Conservation (phyloP, 2,888 invertebrate species). For the Amphipyra tragopoginis region DNA sequence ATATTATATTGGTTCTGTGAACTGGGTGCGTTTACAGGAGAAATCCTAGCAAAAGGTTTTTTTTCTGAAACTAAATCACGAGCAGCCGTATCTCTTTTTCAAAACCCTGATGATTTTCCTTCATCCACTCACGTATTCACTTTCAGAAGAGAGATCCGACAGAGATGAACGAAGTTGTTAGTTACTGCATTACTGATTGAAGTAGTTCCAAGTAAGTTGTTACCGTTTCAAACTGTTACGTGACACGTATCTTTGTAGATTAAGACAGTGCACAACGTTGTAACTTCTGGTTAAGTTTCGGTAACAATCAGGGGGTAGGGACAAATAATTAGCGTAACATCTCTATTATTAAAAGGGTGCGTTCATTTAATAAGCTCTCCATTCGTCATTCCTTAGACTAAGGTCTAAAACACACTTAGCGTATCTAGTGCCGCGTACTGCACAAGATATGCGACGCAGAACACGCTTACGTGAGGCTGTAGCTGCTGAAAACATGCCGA, state of each 20-base stretch:
- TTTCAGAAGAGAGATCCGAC: background rate
- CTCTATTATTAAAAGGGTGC: background rate
- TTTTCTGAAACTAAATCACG: too few relatives aligned
- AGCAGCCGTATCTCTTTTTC: too few relatives aligned
- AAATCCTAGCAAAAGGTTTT: too few relatives aligned
- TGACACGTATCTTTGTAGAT: slow-evolving; percentile 40
- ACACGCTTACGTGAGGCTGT: too few relatives aligned
- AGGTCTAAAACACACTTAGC: too few relatives aligned
- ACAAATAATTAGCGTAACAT: background rate
- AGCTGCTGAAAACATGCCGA: too few relatives aligned
- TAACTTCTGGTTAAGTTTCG: slow-evolving; percentile 20
- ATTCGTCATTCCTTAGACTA: too few relatives aligned
- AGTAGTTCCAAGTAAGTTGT: slow-evolving; percentile 13
- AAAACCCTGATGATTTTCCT: background rate
- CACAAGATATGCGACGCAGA: too few relatives aligned
- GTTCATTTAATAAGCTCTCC: too few relatives aligned
- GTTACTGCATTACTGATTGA: slow-evolving; percentile 45
- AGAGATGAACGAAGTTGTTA: slow-evolving; percentile 18
- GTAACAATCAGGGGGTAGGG: slow-evolving; percentile 4
- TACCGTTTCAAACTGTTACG: slow-evolving; percentile 18
- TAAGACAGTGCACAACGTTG: slow-evolving; percentile 19
- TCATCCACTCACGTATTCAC: slow-evolving; percentile 25
- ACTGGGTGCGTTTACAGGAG: too few relatives aligned
- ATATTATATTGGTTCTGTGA: too few relatives aligned
- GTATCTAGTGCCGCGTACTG: too few relatives aligned